Conservation (phyloP, 2,888 invertebrate species). For the Ornithoptera alexandrae region DNA sequence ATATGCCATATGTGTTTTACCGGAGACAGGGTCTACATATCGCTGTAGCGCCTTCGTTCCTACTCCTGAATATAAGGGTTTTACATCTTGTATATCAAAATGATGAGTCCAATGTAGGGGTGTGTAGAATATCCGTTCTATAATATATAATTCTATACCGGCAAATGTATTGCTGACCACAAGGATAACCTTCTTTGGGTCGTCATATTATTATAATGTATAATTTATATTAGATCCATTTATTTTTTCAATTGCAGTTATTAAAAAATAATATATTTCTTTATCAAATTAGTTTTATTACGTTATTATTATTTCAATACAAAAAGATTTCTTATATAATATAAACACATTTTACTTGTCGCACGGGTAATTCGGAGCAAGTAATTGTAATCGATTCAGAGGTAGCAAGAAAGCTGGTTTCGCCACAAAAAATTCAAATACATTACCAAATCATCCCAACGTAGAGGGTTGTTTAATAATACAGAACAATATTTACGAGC, state of each 20-base stretch:
- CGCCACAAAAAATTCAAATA: constrained; percentile 35
- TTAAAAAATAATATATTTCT: too few relatives aligned
- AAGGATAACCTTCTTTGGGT: neutral
- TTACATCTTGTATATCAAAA: too few relatives aligned
- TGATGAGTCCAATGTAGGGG: too few relatives aligned
- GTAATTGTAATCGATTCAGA: neutral
- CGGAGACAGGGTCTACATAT: neutral
- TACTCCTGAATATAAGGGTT: too few relatives aligned
- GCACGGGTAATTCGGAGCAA: neutral
- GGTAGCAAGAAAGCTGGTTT: constrained; percentile 37
- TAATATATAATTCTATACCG: neutral
- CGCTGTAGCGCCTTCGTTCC: neutral
- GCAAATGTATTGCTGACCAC: neutral
- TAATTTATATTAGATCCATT: too few relatives aligned
- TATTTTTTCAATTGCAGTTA: too few relatives aligned
- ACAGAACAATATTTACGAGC: constrained; percentile 65
- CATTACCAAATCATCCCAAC: constrained; percentile 40
- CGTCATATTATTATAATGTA: neutral
- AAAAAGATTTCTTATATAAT: too few relatives aligned
- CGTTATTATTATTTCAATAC: too few relatives aligned
- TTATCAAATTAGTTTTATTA: too few relatives aligned
- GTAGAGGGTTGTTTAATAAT: constrained; percentile 56
- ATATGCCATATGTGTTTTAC: neutral
- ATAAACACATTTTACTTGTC: neutral
- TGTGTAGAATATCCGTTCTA: neutral